Percentiles rank a stretch among this genome's conserved stretches.
phyloP scores from a whole-genome alignment of 2,888 invertebrate genomes.

The Aphidoletes aphidimyza region DNA sequence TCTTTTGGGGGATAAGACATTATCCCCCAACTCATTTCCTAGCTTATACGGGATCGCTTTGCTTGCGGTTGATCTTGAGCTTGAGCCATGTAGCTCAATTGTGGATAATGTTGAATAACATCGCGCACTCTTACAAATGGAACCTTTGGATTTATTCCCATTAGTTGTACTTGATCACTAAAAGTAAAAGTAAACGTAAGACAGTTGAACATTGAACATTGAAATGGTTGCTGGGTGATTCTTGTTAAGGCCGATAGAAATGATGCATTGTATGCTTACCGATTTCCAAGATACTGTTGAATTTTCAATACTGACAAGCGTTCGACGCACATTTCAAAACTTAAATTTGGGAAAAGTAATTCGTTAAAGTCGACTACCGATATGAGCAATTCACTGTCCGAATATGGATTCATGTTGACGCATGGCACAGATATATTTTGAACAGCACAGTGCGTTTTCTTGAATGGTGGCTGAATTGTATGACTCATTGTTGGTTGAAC shows the following conservation, averaged over 20 bases:
- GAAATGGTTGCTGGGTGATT: conserved; percentile 38
- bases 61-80: conserved; percentile 64
- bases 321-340: conserved; percentile 79
- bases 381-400: conserved; percentile 83
- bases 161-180: conserved; percentile 79
- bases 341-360: conserved; percentile 82
- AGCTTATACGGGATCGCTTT: conserved; percentile 66
- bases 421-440: conserved; percentile 85
- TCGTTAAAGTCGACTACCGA: conserved; percentile 83
- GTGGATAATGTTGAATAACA: conserved; percentile 86
- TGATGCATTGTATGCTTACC: conserved; percentile 70
- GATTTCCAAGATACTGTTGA: conserved; percentile 83
- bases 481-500: conserved; percentile 74
- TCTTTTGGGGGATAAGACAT: conserved; percentile 62
- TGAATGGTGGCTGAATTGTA: conserved; percentile 82
- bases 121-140: conserved; percentile 85
- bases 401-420: conserved; percentile 87
- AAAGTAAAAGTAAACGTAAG: conserved; percentile 42
- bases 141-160: conserved; percentile 62
- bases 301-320: conserved; percentile 83
- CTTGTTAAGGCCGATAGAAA: not conserved
- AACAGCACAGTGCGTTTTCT: conserved; percentile 83
- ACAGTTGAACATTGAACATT: not conserved
- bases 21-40: conserved; percentile 68
- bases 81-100: conserved; percentile 84